Evolutionary conservation across 2,888 invertebrate species (phyloP), one percentile per base, ranked within the genome.

Genomic region (Papilio protenor): DNA sequence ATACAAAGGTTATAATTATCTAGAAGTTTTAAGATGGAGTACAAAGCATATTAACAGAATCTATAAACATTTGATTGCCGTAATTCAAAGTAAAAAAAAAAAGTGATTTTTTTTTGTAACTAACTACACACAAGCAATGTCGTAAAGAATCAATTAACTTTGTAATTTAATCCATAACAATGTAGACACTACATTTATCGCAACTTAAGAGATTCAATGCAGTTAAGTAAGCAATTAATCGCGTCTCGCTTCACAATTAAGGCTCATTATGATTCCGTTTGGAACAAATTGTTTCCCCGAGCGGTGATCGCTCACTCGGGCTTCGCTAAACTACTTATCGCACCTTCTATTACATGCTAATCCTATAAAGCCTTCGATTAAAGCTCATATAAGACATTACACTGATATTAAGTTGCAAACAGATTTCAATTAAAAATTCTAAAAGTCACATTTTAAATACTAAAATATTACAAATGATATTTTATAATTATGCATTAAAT

Each of bases 241-340:
- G 21, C 2, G 23, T 40, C 70, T 45, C 70, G 70, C 49, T 70
- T 70, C 70, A 70, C 47, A 70, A 70, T 70, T 70, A 70, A 70
- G 70, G 47, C 23, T 70, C 70, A 70, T 70, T 70, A 70, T 70
- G 45, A 70, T 47, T 70, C 70, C 70, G 70, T 49, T 70, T 23
- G 47, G 14, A 70, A 70, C 70, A 70, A 70, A 70, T 70, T 70
- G 47, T 23, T 23, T 14, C 23, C 23, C 47, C 70, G 70, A 12
- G 49, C 45, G 47, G 47, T 49, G 70, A 70, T 70, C 49, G 49
- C 70, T 70, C 69, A 40, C 47, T 47, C n/a, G n/a, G 8, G 66
- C 66, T 66, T n/a, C 40, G 45, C 23, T 70, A 47, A 70, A 47
- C 23, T 47, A 49, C 49, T 70, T 49, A 70, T 70, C 14, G 47